Base-by-base conservation (phyloP, 2,888 invertebrate species). In the Eupithecia exiguata region DNA sequence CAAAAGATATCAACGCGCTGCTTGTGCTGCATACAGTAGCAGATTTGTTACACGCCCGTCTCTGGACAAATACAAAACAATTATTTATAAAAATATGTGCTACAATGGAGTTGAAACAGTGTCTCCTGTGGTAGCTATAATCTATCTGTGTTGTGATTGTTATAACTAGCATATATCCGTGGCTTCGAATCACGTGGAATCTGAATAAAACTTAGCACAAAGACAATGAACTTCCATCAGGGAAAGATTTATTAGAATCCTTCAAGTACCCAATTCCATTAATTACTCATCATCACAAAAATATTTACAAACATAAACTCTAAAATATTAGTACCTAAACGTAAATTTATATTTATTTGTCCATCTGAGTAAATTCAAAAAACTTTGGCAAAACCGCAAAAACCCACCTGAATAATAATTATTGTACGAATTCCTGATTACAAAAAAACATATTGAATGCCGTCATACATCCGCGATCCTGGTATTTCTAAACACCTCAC, bases 371-470 rank as follows among this genome's bases (percentile, higher is more conserved):
- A 53, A 53, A 53, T 53, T 21, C 53, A 21, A 53, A 53, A 53
- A 58, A 58, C 21, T 25, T 58, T 25, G 25, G 5, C 12, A 25
- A 25, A 53, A 25, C 58, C 58, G 58, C 58, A 58, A 58, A 25
- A 58, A 58, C 58, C 58, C 58, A 5, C 25, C 25, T 5, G 58
- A 58, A 58, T 58, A 58, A 58, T 58, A 58, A 58, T 58, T 58
- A 58, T 58, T 58, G 25, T n/a, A n/a, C 58, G 58, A 58, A 58
- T 58, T 58, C 58, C 58, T 58, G 25, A 58, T 58, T 25, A 58
- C 25, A 58, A 58, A 58, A 30, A 38, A 58, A 58, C 25, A 58
- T 58, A 58, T 58, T 12, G 25, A 9, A 58, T 58, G 58, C 10
- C 58, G 58, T 58, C 58, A 58, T 25, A 58, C 58, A 25, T 58